Conservation (phyloP, 2,888 invertebrate species). For the Agrilus biguttatus region DNA sequence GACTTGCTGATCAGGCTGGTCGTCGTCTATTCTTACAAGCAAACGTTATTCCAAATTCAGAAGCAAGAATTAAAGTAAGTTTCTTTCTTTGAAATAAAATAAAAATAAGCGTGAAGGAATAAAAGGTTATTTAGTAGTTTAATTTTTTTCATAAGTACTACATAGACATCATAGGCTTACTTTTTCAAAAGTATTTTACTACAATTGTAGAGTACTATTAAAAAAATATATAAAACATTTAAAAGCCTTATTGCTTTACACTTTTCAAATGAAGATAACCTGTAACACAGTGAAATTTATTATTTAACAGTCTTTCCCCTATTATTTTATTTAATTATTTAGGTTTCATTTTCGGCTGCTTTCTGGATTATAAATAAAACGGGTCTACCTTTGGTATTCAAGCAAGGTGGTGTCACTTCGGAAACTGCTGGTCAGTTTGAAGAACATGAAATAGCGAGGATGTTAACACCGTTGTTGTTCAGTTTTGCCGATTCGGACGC, state of each 20-base stretch:
- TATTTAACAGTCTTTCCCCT: too few species aligned
- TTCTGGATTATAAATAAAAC: constrained; percentile 96
- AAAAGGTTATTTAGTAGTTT: too few species aligned
- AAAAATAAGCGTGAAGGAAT: too few species aligned
- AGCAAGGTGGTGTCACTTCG: constrained; percentile 67
- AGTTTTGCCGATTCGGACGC: constrained; percentile 85
- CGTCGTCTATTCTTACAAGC: constrained; percentile 65
- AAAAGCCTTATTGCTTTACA: too few species aligned
- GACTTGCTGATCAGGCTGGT: constrained; percentile 57
- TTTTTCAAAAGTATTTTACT: too few species aligned
- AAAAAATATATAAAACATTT: too few species aligned
- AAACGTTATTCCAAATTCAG: constrained; percentile 23
- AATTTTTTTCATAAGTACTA: neutral
- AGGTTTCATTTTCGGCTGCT: constrained; percentile 67
- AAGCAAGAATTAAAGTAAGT: constrained; percentile 25
- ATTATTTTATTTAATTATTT: constrained; percentile 4
- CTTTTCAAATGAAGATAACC: neutral
- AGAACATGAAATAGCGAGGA: constrained; percentile 88
- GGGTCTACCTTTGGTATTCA: constrained; percentile 87
- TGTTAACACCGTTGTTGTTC: constrained; percentile 85
- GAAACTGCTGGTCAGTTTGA: constrained; percentile 83
- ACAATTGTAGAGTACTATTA: neutral
- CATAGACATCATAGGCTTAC: too few species aligned
- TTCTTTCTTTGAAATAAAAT: neutral
- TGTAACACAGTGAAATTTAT: neutral